These are phyloP conservation scores for Anguilla japonica DNA, from an alignment of 2,113 vertebrate species.

Conservation along the genomic window DNA sequence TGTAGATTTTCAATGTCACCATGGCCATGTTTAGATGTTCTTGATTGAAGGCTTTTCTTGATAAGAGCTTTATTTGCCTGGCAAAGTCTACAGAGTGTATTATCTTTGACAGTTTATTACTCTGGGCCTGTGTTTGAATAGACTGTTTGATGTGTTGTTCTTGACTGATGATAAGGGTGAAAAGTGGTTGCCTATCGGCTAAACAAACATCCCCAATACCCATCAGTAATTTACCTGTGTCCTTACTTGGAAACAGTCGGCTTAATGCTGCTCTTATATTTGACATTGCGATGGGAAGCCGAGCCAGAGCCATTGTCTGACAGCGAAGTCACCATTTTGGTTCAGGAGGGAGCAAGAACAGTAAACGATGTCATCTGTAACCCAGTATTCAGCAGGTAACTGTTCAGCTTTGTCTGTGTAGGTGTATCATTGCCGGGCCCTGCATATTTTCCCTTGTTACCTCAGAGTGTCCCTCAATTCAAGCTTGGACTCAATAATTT, in stretches of 20 bases:
- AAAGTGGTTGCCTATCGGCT: constrained; percentile 22
- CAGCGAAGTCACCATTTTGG: neutral
- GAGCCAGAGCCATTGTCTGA: neutral
- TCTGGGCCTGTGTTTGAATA: constrained; percentile 42
- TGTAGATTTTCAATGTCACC: constrained; percentile 11
- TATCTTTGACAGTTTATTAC: constrained; percentile 36
- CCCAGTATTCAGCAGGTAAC: neutral
- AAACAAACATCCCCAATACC: constrained; percentile 36
- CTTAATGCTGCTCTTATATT: constrained; percentile 9
- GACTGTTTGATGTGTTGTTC: constrained; percentile 19
- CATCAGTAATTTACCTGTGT: constrained; percentile 38
- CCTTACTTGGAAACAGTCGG: constrained; percentile 11
- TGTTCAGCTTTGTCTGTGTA: neutral
- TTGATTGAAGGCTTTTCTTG: constrained; percentile 4
- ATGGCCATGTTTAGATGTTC: constrained; percentile 11
- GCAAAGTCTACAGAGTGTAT: constrained; percentile 22
- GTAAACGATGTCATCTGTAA: neutral
- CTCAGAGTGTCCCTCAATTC: neutral
- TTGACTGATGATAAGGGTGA: constrained; percentile 37
- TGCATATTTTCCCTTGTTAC: neutral
- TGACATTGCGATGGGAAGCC: constrained; percentile 13
- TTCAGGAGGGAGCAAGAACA: neutral
- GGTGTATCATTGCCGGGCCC: neutral
- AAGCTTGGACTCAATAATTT: constrained; percentile 1
- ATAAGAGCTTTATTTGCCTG: constrained; percentile 27